These are phyloP conservation scores for Smutsia temminckii DNA, from an alignment of 2,797 vertebrate species.

Conservation along the genomic window DNA sequence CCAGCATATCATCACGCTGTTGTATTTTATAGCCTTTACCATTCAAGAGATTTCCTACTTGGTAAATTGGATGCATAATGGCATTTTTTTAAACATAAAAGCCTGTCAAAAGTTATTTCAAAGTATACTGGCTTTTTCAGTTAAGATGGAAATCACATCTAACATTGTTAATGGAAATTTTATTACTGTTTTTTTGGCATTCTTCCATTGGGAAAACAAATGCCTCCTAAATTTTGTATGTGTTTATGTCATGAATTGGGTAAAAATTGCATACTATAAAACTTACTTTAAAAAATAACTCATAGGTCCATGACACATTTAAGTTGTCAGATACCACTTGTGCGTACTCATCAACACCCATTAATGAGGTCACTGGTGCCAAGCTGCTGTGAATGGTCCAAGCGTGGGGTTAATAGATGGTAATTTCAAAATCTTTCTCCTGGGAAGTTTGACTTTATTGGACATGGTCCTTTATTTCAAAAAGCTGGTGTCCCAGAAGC, in stretches of 20 bases:
- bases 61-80: background rate
- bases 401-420: accelerated
- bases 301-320: background rate
- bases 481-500: background rate
- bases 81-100: background rate
- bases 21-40: background rate
- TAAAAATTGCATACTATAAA: background rate
- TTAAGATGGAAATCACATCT: background rate
- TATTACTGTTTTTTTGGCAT: background rate
- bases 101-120: background rate
- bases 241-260: background rate
- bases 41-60: background rate
- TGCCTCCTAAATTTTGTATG: background rate
- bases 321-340: background rate
- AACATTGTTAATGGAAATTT: background rate
- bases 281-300: background rate
- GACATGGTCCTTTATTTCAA: background rate
- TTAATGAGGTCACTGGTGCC: accelerated
- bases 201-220: background rate
- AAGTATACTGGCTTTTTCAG: background rate
- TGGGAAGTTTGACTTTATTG: background rate
- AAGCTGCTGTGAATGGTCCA: background rate
- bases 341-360: accelerated
- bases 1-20: background rate
- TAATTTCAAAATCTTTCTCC: background rate